Evolutionary conservation across 1,140 invertebrate genomes (phyloP).

Genomic region (Papilio glaucus): DNA sequence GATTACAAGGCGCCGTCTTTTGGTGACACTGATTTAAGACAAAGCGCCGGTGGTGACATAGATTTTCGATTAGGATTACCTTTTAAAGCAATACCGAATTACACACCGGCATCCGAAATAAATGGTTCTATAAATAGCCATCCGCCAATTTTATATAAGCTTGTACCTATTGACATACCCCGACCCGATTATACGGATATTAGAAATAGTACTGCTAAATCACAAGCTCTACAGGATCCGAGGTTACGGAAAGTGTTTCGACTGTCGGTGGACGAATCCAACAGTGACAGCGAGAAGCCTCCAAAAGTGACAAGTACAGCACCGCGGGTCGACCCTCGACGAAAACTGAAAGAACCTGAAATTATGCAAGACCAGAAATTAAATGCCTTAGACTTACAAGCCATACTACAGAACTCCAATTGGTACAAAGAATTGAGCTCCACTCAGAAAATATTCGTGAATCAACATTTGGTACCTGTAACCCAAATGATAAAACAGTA

Average conservation of each 20-base stretch:
- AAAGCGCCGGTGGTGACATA: constrained; percentile 85
- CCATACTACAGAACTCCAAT: constrained; percentile 85
- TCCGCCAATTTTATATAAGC: constrained; percentile 88
- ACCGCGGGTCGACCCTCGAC: constrained; percentile 82
- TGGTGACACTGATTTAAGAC: constrained; percentile 84
- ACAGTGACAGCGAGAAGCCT: constrained; percentile 80
- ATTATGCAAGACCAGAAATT: constrained; percentile 64
- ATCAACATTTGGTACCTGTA: constrained; percentile 86
- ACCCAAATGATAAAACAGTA: constrained; percentile 84
- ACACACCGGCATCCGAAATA: constrained; percentile 92
- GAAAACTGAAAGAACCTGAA: constrained; percentile 82
- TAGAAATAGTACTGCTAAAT: constrained; percentile 87
- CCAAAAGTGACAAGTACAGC: constrained; percentile 52
- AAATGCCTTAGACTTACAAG: constrained; percentile 83
- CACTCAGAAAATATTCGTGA: constrained; percentile 87
- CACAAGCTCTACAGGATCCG: constrained; percentile 88
- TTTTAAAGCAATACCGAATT: constrained; percentile 90
- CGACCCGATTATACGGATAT: constrained; percentile 89
- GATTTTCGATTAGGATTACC: constrained; percentile 89
- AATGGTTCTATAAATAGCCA: constrained; percentile 91
- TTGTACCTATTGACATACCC: constrained; percentile 87
- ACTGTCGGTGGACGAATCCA: constrained; percentile 84
- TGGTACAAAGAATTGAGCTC: constrained; percentile 87
- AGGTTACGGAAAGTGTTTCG: constrained; percentile 89
- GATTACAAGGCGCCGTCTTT: constrained; percentile 76